These are phyloP conservation scores for Drosophila hamatofila DNA, from an alignment of 2,888 invertebrate genomes.

Conservation along the genomic window DNA sequence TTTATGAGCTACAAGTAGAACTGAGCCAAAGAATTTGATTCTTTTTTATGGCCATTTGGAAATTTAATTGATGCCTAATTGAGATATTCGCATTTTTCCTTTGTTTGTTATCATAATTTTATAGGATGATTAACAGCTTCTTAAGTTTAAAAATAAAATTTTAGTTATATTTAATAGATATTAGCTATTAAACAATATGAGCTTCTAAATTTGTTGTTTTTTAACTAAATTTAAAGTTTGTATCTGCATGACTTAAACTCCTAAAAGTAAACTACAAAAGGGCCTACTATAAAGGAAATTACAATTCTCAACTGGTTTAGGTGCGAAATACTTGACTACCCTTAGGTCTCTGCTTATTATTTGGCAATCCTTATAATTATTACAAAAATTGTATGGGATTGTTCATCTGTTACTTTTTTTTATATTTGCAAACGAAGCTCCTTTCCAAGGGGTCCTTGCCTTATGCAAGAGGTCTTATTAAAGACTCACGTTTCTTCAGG, in stretches of 20 bases:
- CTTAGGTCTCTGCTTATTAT: accelerated
- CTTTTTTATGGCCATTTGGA: constrained; percentile 34
- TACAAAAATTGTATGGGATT: too few relatives aligned
- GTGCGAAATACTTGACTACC: background rate
- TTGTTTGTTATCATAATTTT: background rate
- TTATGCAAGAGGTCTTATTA: too few relatives aligned
- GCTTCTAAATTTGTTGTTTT: background rate
- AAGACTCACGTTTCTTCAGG: too few relatives aligned
- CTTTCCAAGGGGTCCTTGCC: too few relatives aligned
- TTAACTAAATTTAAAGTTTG: too few relatives aligned
- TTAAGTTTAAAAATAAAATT: background rate
- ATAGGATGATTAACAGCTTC: background rate
- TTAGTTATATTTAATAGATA: background rate
- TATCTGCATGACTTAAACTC: background rate
- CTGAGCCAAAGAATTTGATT: constrained; percentile 10
- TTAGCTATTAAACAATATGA: too few relatives aligned
- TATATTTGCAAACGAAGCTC: too few relatives aligned
- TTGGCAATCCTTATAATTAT: too few relatives aligned
- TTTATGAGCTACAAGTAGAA: background rate
- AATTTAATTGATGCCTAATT: constrained; percentile 9
- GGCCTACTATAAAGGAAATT: too few relatives aligned
- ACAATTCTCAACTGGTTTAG: constrained; percentile 6
- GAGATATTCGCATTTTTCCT: background rate
- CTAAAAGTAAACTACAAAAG: background rate
- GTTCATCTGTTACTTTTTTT: too few relatives aligned